A percentile compares a stretch with the other conserved stretches of the same genome.
Evolutionary conservation across 2,113 vertebrate species (phyloP).

Genomic region (Pterocles orientalis): DNA sequence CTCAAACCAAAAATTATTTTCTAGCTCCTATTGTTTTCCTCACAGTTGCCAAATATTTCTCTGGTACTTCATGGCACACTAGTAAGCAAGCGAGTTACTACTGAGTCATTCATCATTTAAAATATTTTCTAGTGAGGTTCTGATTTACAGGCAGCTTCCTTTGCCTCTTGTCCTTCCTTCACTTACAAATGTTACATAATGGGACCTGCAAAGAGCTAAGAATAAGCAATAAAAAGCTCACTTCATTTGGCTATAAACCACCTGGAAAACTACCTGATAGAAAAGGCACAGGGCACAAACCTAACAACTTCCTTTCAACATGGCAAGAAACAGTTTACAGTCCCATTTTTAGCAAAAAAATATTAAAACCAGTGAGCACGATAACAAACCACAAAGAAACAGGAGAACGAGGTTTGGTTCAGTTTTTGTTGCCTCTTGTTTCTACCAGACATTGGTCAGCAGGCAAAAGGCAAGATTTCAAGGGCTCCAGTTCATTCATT

Average conservation of each 20-base stretch:
- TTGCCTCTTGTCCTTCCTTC: background rate
- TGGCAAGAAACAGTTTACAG: background rate
- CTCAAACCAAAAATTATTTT: background rate
- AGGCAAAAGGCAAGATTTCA: background rate
- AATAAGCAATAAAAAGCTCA: background rate
- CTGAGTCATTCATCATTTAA: constrained; percentile 1
- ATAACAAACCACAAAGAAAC: background rate
- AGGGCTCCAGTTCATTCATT: background rate
- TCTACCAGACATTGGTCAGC: background rate
- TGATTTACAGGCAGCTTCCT: background rate
- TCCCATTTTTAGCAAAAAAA: background rate
- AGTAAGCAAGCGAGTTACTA: background rate
- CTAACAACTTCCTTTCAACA: background rate
- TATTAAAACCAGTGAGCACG: background rate
- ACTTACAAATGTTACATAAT: background rate
- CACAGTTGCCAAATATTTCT: background rate
- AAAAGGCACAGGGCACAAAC: background rate
- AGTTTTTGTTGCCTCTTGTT: background rate
- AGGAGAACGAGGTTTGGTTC: background rate
- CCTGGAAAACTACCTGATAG: background rate
- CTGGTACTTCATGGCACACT: background rate
- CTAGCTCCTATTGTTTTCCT: background rate
- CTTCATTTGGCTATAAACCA: background rate
- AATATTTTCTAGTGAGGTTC: background rate
- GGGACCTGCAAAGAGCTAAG: background rate